Percentiles rank a stretch among this genome's conserved stretches.
Conservation (phyloP, 2,888 invertebrate species). For the Drosophila monieri region DNA sequence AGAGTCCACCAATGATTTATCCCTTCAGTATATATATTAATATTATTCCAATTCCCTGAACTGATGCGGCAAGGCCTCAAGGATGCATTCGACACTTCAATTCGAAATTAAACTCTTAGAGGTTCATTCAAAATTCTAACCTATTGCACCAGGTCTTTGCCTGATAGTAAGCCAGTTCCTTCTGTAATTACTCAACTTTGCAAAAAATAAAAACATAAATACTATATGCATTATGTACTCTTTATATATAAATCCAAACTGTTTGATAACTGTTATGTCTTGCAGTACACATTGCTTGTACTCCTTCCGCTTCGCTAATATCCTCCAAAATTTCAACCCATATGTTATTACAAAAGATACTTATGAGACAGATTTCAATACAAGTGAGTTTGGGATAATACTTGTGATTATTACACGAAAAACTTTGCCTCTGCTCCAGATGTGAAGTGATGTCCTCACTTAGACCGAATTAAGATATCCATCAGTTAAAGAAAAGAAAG, state of each 20-base stretch:
- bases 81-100: conserved; percentile 51
- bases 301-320: conserved; percentile 60
- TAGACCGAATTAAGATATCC: conserved; percentile 56
- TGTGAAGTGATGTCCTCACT: conserved; percentile 44
- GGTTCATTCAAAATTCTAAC: conserved; percentile 5
- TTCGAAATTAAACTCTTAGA: conserved; percentile 1
- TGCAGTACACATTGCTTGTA: conserved; percentile 59
- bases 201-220: conserved; percentile 10
- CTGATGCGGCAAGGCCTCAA: conserved; percentile 35
- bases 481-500: conserved; percentile 52
- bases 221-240: conserved; percentile 35
- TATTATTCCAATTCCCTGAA: conserved; percentile 30
- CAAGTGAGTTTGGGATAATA: conserved; percentile 82
- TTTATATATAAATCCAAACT: conserved; percentile 32
- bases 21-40: conserved; percentile 51
- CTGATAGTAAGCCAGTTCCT: conserved; percentile 16
- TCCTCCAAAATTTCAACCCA: conserved; percentile 42
- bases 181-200: conserved; percentile 41
- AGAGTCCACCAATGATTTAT: conserved; percentile 47
- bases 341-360: conserved; percentile 82
- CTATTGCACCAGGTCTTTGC: conserved; percentile 5
- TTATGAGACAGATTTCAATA: conserved; percentile 83
- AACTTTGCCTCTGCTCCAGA: conserved; percentile 33
- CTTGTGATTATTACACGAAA: conserved; percentile 70
- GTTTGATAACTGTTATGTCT: conserved; percentile 40